Evolutionary conservation across 2,113 vertebrate species (phyloP).

Genomic region (Aplodontia rufa): DNA sequence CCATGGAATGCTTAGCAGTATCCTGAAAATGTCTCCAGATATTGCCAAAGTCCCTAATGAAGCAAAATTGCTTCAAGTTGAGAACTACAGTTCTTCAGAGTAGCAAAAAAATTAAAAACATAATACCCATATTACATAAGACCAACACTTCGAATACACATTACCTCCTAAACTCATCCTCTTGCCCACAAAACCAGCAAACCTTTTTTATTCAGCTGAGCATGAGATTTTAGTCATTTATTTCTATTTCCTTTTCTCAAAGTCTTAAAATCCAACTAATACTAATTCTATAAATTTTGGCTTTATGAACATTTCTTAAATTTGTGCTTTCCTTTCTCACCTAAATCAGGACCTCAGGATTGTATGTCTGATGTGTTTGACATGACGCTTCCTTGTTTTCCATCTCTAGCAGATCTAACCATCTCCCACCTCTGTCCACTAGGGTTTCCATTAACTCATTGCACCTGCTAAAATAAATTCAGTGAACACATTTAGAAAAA

Average conservation of each 20-base stretch:
- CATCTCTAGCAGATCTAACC: background rate
- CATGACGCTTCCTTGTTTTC: background rate
- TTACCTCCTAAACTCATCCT: background rate
- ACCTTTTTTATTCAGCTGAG: background rate
- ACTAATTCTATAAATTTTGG: background rate
- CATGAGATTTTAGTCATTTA: background rate
- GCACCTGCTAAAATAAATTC: background rate
- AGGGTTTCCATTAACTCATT: background rate
- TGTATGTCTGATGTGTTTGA: background rate
- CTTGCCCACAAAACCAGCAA: background rate
- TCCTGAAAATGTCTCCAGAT: background rate
- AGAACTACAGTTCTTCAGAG: background rate
- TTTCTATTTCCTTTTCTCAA: background rate
- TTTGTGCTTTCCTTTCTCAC: background rate
- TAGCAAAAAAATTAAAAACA: constrained; percentile 11
- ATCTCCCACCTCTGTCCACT: background rate
- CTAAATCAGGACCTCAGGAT: background rate
- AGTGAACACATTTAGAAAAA: background rate
- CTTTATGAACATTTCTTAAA: background rate
- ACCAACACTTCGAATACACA: background rate
- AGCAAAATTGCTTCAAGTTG: background rate
- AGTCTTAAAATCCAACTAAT: background rate
- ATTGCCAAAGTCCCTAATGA: background rate
- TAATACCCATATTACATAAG: background rate
- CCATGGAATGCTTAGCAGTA: background rate